Base-by-base conservation (phyloP, 2,888 invertebrate genomes). In the Hylaea fasciaria region DNA sequence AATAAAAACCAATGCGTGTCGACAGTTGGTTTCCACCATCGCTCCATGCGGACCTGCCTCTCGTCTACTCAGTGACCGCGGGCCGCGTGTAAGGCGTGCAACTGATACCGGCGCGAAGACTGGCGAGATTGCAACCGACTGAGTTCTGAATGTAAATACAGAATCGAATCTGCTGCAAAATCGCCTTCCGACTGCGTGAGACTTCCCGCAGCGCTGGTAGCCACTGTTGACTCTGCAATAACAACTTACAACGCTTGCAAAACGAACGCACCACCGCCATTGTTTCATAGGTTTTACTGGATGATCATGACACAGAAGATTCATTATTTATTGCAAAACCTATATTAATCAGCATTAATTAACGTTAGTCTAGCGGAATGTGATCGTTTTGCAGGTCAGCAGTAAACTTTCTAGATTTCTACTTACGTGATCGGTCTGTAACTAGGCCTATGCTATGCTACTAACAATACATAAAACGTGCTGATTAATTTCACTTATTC, bases 11-110 rank as follows among this genome's bases (percentile, higher is more conserved):
- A 92, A 89, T 88, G 88, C 78, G 76, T 72, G 62, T 73, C 69
- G 83, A 88, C 89, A 91, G 82, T 89, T 91, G 90, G 87, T 87
- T 87, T 87, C 85, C 84, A 85, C 89, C 91, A 92, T 90, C 89
- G 79, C 86, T 85, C 81, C 78, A 78, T 86, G 91, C 82, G 86
- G 85, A 87, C 84, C 76, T 78, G 81, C 80, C n/a, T n/a, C n/a
- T n/a, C n/a, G 77, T 72, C 58, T 77, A 69, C 69, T 68, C 69
- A 40, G 76, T 76, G 71, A 68, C 68, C 72, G 76, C 69, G 70
- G 71, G 68, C 68, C 72, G 76, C 69, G 70, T 77, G 77, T 74
- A 74, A 80, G 74, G 71, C 76, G 81, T 75, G 80, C 81, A 57
- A 49, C 44, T 53, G 43, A 64, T 60, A 57, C 73, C 73, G 75